phyloP scores from a whole-genome alignment of 2,113 vertebrate genomes.

The Platichthys stellatus region DNA sequence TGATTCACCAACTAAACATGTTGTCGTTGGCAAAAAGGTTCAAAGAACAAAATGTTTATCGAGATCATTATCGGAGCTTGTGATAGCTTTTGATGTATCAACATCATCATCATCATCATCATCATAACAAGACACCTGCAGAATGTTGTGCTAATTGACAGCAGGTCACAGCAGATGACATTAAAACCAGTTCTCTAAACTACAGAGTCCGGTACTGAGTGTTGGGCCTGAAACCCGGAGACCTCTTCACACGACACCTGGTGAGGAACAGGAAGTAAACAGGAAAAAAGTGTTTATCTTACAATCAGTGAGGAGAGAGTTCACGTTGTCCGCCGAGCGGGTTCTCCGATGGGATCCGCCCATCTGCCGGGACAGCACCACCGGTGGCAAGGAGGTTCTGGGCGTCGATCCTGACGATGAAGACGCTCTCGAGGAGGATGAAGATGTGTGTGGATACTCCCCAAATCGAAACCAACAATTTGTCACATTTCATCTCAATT shows the following conservation, averaged over 20 bases:
- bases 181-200: conserved; percentile 34
- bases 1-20: background rate
- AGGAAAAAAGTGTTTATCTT: conserved; percentile 69
- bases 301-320: conserved; percentile 81
- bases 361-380: conserved; percentile 18
- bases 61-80: background rate
- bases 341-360: conserved; percentile 61
- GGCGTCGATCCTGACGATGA: conserved; percentile 36
- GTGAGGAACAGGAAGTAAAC: conserved; percentile 3
- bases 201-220: conserved; percentile 29
- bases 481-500: no score
- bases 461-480: no score
- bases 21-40: background rate
- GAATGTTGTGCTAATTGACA: no score
- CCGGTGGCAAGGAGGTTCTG: conserved; percentile 31
- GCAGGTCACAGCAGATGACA: no score
- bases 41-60: background rate
- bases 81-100: background rate
- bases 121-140: background rate
- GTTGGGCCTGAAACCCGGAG: conserved; percentile 8
- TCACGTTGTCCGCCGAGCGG: conserved; percentile 75
- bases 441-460: conserved; percentile 26
- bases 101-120: background rate
- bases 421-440: conserved; percentile 38
- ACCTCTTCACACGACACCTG: conserved; percentile 28